Evolutionary conservation across 2,888 invertebrate genomes (phyloP).

Genomic region (Zele albiditarsus): DNA sequence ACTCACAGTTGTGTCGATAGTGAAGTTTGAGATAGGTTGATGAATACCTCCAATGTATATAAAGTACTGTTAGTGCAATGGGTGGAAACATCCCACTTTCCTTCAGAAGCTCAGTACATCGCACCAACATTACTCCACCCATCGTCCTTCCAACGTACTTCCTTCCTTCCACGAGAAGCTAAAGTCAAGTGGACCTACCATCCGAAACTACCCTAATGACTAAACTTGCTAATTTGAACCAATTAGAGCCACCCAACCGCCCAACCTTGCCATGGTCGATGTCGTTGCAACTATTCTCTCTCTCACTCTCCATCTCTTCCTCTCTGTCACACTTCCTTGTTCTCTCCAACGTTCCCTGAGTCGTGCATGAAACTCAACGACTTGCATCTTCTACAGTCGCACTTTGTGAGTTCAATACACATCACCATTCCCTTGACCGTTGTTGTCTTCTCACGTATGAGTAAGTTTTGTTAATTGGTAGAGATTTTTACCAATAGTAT

Average conservation of each 20-base stretch:
- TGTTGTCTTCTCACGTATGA: neutral
- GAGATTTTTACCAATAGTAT: neutral
- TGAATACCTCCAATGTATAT: slow-evolving; percentile 3
- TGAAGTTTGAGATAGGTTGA: neutral
- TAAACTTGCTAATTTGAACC: slow-evolving; percentile 73
- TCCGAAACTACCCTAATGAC: slow-evolving; percentile 72
- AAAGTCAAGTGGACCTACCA: slow-evolving; percentile 66
- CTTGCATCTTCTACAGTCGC: neutral
- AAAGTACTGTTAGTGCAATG: slow-evolving; percentile 17
- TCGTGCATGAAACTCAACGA: slow-evolving; percentile 17
- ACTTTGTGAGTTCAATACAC: slow-evolving; percentile 5
- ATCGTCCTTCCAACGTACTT: slow-evolving; percentile 51
- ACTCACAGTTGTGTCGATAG: neutral
- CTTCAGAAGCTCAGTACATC: slow-evolving; percentile 20
- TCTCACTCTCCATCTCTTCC: slow-evolving; percentile 21
- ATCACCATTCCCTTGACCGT: slow-evolving; percentile 5
- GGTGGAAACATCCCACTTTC: slow-evolving; percentile 18
- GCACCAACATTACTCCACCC: slow-evolving; percentile 41
- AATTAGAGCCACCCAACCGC: slow-evolving; percentile 66
- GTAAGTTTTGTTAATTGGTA: neutral
- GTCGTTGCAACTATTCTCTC: slow-evolving; percentile 25
- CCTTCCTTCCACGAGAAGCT: slow-evolving; percentile 64
- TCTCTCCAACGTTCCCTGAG: neutral
- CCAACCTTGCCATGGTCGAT: slow-evolving; percentile 23
- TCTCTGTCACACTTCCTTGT: slow-evolving; percentile 13